Evolutionary conservation across 2,888 invertebrate genomes (phyloP), one percentile per base, ranked within the genome.

Genomic region (Noctua janthina): DNA sequence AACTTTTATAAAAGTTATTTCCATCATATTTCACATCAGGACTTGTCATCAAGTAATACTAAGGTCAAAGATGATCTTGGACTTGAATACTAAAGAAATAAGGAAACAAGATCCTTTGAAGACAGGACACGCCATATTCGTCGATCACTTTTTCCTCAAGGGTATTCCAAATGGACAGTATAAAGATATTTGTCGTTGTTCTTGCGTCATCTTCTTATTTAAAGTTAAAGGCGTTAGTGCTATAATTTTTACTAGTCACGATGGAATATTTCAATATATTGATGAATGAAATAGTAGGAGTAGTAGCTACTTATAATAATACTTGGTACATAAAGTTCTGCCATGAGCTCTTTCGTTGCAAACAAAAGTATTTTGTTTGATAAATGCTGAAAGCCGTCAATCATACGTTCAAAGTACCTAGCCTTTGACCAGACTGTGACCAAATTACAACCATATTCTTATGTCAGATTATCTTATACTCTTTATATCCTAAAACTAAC

Each of bases 101-200:
- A 83, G 76, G 80, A 84, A 84, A 83, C 68, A 64, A 73, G 75
- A 80, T 80, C 35, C 7, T n/a, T 66, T 70, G 64, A 69, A 46
- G 71, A 81, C 72, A 66, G 13, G 0, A 29, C 15, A 54, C 35
- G 64, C n/a, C 49, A 68, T 82, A 49, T 82, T 70, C 35, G 64
- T 75, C 56, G 51, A 80, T 72, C 43, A 80, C 10, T 69, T 80
- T 82, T 72, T 84, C 84, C 80, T 83, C 46, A 59, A 59, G 56
- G 80, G 3, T 80, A 72, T 29, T 46, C 68, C 56, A 46, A 72
- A 46, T 23, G 56, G 15, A 70, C 49, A 43, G 15, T 0, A 23
- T 59, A 59, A 59, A n/a, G 0, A 59, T n/a, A 59, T 59, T 59
- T n/a, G 13, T 59, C n/a, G 59, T n/a, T n/a, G n/a, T 11, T n/a